Evolutionary conservation across 2,797 vertebrate genomes (phyloP).

Genomic region (Hapalemur alaotrensis): DNA sequence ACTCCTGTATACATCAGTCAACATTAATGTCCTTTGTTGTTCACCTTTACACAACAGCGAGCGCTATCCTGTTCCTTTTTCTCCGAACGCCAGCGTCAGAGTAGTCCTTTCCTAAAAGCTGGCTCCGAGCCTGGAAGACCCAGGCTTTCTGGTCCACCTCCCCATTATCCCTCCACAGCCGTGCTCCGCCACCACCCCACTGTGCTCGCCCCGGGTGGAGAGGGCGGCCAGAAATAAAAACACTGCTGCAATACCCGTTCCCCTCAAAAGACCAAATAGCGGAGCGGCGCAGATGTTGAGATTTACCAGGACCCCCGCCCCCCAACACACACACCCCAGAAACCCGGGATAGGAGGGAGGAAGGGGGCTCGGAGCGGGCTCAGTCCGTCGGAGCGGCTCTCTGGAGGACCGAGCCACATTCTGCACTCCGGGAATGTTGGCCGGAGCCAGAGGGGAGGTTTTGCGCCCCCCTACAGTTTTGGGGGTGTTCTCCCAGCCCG

Average conservation of each 20-base stretch:
- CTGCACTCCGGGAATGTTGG: slow-evolving; percentile 29
- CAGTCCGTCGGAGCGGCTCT: slow-evolving; percentile 23
- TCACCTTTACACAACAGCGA: slow-evolving; percentile 75
- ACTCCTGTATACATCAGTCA: slow-evolving; percentile 74
- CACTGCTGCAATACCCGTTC: slow-evolving; percentile 12
- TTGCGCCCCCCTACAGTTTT: not conserved
- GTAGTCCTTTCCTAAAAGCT: slow-evolving; percentile 28
- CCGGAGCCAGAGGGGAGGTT: not conserved
- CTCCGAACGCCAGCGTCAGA: not conserved
- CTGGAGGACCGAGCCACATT: not conserved
- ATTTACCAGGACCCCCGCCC: not conserved
- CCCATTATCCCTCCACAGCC: not conserved
- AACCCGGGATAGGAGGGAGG: not conserved
- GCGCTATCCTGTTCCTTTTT: slow-evolving; percentile 33
- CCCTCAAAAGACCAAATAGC: slow-evolving; percentile 28
- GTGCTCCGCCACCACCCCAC: not conserved
- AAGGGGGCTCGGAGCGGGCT: not conserved
- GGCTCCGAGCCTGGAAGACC: not conserved
- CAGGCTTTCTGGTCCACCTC: not conserved
- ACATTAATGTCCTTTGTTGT: slow-evolving; percentile 83
- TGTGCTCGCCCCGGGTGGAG: not conserved
- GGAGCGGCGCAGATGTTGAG: slow-evolving; percentile 25
- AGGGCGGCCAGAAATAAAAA: slow-evolving; percentile 44
- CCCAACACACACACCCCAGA: not conserved
- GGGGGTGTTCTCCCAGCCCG: not conserved